A percentile compares a stretch with the other conserved stretches of the same genome.
Conservation (phyloP, 1,140 invertebrate species). For the Forficula auricularia region DNA sequence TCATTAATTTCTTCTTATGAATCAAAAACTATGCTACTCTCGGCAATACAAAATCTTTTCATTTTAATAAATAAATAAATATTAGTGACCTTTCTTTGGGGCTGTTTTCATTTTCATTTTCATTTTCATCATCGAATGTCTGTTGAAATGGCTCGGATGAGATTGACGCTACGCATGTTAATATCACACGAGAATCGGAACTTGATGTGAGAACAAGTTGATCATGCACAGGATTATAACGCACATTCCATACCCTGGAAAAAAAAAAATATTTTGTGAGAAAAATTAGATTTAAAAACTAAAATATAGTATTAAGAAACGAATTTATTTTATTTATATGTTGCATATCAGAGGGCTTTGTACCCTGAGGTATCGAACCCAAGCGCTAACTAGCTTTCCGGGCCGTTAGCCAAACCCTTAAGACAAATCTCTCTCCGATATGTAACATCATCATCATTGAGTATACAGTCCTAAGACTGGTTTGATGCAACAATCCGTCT, state of each 20-base stretch:
- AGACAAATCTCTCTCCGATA: too few relatives aligned
- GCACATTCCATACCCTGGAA: constrained; percentile 71
- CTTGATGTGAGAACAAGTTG: constrained; percentile 88
- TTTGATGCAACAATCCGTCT: too few relatives aligned
- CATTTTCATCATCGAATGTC: constrained; percentile 19
- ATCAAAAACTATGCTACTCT: not conserved
- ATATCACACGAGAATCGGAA: constrained; percentile 79
- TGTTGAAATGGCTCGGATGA: constrained; percentile 61
- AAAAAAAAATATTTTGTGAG: constrained; percentile 1
- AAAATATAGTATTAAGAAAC: not conserved
- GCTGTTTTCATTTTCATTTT: constrained; percentile 20
- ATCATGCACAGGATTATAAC: constrained; percentile 93
- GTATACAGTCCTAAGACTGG: too few relatives aligned
- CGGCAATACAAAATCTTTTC: not conserved
- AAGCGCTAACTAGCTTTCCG: too few relatives aligned
- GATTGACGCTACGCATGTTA: constrained; percentile 70
- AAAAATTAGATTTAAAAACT: constrained; percentile 1
- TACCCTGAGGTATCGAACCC: too few relatives aligned
- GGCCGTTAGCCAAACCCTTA: too few relatives aligned
- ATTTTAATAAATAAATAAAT: not conserved
- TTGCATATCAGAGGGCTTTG: too few relatives aligned
- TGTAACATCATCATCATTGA: too few relatives aligned
- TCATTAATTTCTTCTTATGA: too few relatives aligned
- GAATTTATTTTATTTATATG: not conserved
- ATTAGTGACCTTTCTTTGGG: constrained; percentile 20